Conservation (phyloP, 2,113 vertebrate genomes). For the Halichoeres trimaculatus region DNA sequence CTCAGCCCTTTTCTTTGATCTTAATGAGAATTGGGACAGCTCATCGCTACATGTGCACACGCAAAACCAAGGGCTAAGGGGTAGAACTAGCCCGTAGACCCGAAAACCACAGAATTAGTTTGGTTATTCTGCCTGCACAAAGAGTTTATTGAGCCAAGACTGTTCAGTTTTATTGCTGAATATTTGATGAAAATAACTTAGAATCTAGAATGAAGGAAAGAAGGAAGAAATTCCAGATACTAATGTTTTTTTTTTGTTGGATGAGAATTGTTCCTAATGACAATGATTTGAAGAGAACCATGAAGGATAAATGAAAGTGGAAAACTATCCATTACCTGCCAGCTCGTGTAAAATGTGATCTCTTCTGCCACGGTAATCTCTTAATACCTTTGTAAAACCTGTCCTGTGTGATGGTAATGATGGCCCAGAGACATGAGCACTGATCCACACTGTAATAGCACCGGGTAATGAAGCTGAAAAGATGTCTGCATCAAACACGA, state of each 20-base stretch:
- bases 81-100: too few relatives aligned
- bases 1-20: too few relatives aligned
- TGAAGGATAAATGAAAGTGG: conserved; percentile 38
- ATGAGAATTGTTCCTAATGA: conserved; percentile 25
- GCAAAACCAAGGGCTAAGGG: too few relatives aligned
- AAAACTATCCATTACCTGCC: conserved; percentile 37
- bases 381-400: conserved; percentile 71
- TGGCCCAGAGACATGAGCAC: conserved; percentile 50
- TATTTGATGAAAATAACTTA: too few relatives aligned
- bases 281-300: conserved; percentile 8
- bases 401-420: conserved; percentile 63
- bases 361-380: conserved; percentile 62
- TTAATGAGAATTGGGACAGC: too few relatives aligned
- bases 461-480: conserved; percentile 69
- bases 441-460: conserved; percentile 52
- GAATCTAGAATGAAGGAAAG: background rate
- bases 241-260: conserved; percentile 17
- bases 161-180: too few relatives aligned
- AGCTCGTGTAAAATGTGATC: conserved; percentile 54
- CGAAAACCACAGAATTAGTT: too few relatives aligned
- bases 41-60: too few relatives aligned
- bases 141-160: too few relatives aligned
- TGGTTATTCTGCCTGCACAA: too few relatives aligned
- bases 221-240: background rate
- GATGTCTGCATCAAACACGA: conserved; percentile 56